These are phyloP conservation scores for Sebastes hubbsi DNA, from an alignment of 2,797 vertebrate genomes.

Conservation along the genomic window DNA sequence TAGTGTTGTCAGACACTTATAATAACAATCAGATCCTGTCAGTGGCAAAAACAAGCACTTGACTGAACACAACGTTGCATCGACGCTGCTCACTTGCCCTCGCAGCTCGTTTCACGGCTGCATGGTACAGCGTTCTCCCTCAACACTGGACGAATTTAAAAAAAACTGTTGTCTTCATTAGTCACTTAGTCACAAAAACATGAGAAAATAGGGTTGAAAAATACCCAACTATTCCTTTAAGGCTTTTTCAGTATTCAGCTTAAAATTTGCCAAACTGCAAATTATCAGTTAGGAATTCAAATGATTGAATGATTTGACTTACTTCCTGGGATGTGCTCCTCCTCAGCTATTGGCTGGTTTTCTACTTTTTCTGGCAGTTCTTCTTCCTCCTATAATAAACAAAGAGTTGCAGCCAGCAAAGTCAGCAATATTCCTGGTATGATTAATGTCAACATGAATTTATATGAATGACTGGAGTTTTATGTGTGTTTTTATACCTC, in stretches of 20 bases:
- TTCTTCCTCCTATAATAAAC: constrained; percentile 72
- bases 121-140: no score
- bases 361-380: constrained; percentile 81
- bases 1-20: no score
- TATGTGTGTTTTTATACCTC: constrained; percentile 65
- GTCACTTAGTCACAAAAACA: no score
- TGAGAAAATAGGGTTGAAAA: background rate
- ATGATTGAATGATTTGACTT: constrained; percentile 7
- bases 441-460: constrained; percentile 3
- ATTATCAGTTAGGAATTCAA: background rate
- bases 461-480: background rate
- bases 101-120: no score
- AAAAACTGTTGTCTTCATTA: no score
- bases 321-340: constrained; percentile 79
- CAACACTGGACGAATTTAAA: no score
- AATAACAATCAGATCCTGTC: no score
- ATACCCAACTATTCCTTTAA: background rate
- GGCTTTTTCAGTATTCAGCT: background rate
- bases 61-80: no score
- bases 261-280: background rate
- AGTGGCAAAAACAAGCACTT: no score
- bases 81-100: no score
- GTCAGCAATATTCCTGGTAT: constrained; percentile 7
- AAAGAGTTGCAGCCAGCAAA: background rate
- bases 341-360: constrained; percentile 81